Evolutionary conservation across 2,888 invertebrate genomes (phyloP).

Genomic region (Ophonus ardosiacus): DNA sequence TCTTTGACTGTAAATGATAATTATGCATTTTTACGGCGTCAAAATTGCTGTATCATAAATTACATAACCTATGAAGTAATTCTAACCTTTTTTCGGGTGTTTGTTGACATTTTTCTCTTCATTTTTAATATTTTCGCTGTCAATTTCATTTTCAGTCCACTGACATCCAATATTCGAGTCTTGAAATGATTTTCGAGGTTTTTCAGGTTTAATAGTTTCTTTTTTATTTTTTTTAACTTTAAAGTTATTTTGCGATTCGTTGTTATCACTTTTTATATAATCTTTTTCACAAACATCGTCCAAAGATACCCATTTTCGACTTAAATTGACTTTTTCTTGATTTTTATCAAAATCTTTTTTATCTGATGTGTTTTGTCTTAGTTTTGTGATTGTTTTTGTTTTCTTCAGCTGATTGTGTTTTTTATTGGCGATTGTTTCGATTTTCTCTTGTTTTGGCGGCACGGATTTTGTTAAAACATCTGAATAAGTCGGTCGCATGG

Average conservation of each 20-base stretch:
- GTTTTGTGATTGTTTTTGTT: constrained; percentile 75
- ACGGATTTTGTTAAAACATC: constrained; percentile 86
- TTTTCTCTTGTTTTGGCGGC: constrained; percentile 73
- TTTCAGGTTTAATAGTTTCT: constrained; percentile 65
- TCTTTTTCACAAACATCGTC: constrained; percentile 77
- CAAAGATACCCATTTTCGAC: constrained; percentile 81
- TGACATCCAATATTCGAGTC: constrained; percentile 68
- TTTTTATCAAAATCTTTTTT: constrained; percentile 72
- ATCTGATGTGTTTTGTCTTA: constrained; percentile 72
- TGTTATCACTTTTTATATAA: constrained; percentile 73
- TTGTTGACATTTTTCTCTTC: constrained; percentile 59
- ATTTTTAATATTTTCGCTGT: constrained; percentile 44
- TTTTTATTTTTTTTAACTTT: constrained; percentile 77
- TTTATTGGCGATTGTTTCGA: constrained; percentile 74
- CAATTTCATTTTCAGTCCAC: constrained; percentile 63
- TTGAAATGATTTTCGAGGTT: constrained; percentile 71
- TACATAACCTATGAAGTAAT: background rate
- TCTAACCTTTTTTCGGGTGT: constrained; percentile 64
- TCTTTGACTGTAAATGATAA: constrained; percentile 59
- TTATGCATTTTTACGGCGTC: background rate
- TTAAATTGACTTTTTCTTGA: constrained; percentile 72
- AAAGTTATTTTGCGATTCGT: constrained; percentile 69
- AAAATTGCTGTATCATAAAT: background rate
- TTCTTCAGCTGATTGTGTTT: constrained; percentile 73
- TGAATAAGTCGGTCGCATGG: constrained; percentile 91